These are phyloP conservation scores for Okapia johnstoni DNA, from an alignment of 2,113 vertebrate species.

Conservation along the genomic window DNA sequence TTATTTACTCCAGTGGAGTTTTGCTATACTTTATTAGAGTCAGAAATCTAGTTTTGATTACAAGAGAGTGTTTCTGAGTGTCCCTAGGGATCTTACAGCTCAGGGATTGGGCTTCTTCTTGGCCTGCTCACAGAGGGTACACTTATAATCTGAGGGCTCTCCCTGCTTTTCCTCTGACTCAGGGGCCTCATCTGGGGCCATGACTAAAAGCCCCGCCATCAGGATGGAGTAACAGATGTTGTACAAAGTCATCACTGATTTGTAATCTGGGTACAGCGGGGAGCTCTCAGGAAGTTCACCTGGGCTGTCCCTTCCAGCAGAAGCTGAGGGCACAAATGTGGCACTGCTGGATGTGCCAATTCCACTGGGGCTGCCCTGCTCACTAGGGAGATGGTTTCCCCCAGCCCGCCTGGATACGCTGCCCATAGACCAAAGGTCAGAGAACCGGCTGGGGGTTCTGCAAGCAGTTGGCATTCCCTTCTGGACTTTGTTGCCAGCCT, in stretches of 20 bases:
- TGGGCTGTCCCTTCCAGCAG: not conserved
- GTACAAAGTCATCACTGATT: not conserved
- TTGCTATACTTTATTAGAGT: not conserved
- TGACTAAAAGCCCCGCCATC: not conserved
- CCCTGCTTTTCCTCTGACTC: not conserved
- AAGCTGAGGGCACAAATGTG: accelerated
- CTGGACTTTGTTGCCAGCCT: accelerated
- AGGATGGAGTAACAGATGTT: not conserved
- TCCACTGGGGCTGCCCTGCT: not conserved
- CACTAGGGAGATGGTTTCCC: not conserved
- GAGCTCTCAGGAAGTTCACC: not conserved
- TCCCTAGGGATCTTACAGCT: not conserved
- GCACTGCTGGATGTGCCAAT: not conserved
- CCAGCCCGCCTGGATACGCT: accelerated
- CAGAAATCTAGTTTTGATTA: not conserved
- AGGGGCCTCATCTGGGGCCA: not conserved
- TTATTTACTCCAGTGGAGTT: not conserved
- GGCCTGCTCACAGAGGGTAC: not conserved
- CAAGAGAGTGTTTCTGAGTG: no score
- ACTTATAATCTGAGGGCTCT: not conserved
- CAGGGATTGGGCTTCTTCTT: not conserved
- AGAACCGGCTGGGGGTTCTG: no score
- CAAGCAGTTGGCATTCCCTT: not conserved
- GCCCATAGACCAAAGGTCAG: accelerated
- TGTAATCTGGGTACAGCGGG: not conserved